Base-by-base conservation (phyloP, 2,113 vertebrate genomes). In the Vombatus ursinus region DNA sequence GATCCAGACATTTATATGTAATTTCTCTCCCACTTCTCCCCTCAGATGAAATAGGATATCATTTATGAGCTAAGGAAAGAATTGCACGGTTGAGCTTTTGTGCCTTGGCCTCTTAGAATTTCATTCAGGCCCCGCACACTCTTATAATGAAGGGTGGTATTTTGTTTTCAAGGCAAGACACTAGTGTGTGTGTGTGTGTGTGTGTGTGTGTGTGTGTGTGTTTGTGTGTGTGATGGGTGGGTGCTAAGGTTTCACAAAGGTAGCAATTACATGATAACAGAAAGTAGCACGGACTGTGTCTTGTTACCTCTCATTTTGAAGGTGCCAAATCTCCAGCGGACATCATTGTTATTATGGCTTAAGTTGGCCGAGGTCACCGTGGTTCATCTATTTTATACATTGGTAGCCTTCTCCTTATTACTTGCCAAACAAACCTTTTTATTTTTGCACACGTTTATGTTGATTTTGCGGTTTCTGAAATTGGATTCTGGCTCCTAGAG, bases 391-490 rank as follows among this genome's bases (percentile, higher is more conserved):
- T 98, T 99, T 98, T 98, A 98, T 98, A 99, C 99, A 99, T 99
- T 99, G 99, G 98, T 98, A 97, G 99, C 99, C 99, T 99, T 99
- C 99, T 99, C 97, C 99, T 99, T 98, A 96, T 98, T 98, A 98
- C 98, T 99, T 96, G 98, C 98, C 98, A 99, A 99, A 99, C 99
- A 99, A 99, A 98, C 99, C 98, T 99, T 99, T 99, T 99, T 98
- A 99, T 99, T 98, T 98, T 99, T 99, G 99, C 99, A 99, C 99
- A 99, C 99, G 98, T 98, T 99, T 98, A 98, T 99, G 99, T 99
- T 99, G 99, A 99, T 99, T 99, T 99, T 99, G 99, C 99, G 99
- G 99, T 99, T 99, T 99, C 98, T 99, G 98, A 99, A 99, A 99
- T 99, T 99, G 99, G 99, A 99, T 99, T 99, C 99, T 99, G 99